Conservation (phyloP, 1,140 invertebrate species). For the Eumaeus atala region DNA sequence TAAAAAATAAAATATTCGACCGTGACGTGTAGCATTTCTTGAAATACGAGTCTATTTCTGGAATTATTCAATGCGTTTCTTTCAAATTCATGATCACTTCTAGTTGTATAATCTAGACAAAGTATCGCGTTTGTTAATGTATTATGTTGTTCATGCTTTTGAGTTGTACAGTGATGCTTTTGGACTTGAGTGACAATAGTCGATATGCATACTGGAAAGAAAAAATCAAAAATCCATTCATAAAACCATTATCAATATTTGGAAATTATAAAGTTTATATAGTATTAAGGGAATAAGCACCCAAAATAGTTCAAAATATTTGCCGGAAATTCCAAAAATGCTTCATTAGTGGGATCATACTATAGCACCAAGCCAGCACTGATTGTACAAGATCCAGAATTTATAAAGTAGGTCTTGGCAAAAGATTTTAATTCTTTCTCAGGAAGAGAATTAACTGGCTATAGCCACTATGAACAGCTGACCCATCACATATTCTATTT, state of each 20-base stretch:
- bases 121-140: too few species aligned
- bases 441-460: conserved; percentile 59
- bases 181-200: too few species aligned
- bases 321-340: conserved; percentile 39
- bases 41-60: too few species aligned
- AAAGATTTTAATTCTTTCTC: conserved; percentile 73
- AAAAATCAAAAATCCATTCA: conserved; percentile 40
- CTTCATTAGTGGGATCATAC: conserved; percentile 55
- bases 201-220: conserved; percentile 49
- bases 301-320: conserved; percentile 25
- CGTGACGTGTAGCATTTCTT: too few species aligned
- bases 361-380: conserved; percentile 56
- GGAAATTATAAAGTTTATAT: conserved; percentile 59
- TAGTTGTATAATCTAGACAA: too few species aligned
- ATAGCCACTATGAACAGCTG: conserved; percentile 54
- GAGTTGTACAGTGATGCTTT: too few species aligned
- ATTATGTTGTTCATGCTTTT: too few species aligned
- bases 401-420: conserved; percentile 67
- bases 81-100: too few species aligned
- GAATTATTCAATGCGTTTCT: too few species aligned
- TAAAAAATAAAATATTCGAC: too few species aligned
- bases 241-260: conserved; percentile 43
- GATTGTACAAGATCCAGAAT: conserved; percentile 59
- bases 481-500: conserved; percentile 51
- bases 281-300: conserved; percentile 31